A percentile compares a stretch with the other conserved stretches of the same genome.
Evolutionary conservation across 1,140 invertebrate species (phyloP).

Genomic region (Camponotus vicinus): DNA sequence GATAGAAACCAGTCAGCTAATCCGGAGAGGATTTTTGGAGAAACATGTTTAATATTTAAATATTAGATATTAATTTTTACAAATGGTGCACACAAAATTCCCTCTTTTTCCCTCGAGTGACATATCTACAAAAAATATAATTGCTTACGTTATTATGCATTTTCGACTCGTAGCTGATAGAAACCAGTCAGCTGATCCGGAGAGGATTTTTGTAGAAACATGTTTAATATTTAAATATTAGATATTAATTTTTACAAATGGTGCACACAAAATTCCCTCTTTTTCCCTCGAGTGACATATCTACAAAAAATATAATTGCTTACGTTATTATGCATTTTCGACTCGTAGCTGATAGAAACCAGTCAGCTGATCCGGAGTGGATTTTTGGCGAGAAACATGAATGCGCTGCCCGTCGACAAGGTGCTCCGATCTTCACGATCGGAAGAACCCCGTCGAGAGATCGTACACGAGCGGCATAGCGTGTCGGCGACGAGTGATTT

Average conservation of each 20-base stretch:
- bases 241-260: background rate
- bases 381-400: constrained; percentile 44
- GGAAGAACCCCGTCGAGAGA: background rate
- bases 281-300: too few relatives aligned
- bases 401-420: background rate
- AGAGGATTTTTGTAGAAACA: constrained; percentile 34
- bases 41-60: background rate
- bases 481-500: constrained; percentile 71
- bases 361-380: background rate
- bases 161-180: background rate
- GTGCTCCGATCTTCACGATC: constrained; percentile 1
- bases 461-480: constrained; percentile 70
- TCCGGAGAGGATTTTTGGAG: constrained; percentile 16
- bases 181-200: background rate
- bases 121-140: background rate
- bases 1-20: background rate
- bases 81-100: background rate
- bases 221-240: background rate
- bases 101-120: too few relatives aligned
- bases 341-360: background rate
- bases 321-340: background rate
- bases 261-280: background rate
- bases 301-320: background rate
- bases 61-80: background rate
- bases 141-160: background rate